phyloP scores from a whole-genome alignment of 2,888 invertebrate genomes.

The Ophioninae sp. region DNA sequence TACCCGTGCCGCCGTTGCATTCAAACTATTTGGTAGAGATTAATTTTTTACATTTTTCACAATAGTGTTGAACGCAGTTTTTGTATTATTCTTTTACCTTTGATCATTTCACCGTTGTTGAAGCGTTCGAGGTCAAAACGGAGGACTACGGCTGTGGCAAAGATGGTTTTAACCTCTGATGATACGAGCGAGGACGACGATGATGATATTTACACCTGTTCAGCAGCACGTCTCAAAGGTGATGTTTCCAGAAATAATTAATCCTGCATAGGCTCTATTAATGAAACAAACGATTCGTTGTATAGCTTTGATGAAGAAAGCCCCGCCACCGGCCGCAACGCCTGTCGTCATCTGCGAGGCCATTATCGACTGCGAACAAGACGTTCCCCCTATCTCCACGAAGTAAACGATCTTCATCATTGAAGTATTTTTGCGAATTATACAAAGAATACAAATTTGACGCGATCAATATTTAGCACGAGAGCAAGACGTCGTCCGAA shows the following conservation, averaged over 20 bases:
- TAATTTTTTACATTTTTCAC: not conserved
- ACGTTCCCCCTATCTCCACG: not conserved
- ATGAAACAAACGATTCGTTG: not conserved
- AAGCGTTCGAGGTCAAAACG: not conserved
- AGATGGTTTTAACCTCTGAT: slow-evolving; percentile 43
- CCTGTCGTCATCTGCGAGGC: not conserved
- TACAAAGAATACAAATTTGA: not conserved
- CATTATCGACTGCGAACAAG: not conserved
- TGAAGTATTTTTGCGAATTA: not conserved
- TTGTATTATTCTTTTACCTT: not conserved
- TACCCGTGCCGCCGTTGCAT: not conserved
- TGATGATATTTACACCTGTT: slow-evolving; percentile 59
- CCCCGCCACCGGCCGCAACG: not conserved
- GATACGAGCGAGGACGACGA: slow-evolving; percentile 55
- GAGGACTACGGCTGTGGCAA: not conserved
- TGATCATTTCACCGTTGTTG: not conserved
- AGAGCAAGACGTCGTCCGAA: not conserved
- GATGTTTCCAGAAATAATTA: not conserved
- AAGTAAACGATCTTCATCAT: not conserved
- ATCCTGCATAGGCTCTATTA: not conserved
- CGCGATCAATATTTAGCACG: not conserved
- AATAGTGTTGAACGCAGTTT: not conserved
- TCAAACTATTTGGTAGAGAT: not conserved
- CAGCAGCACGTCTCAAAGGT: slow-evolving; percentile 61
- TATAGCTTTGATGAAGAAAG: slow-evolving; percentile 52